These are phyloP conservation scores for Lithobates sylvaticus DNA, from an alignment of 2,797 vertebrate species.

Conservation along the genomic window DNA sequence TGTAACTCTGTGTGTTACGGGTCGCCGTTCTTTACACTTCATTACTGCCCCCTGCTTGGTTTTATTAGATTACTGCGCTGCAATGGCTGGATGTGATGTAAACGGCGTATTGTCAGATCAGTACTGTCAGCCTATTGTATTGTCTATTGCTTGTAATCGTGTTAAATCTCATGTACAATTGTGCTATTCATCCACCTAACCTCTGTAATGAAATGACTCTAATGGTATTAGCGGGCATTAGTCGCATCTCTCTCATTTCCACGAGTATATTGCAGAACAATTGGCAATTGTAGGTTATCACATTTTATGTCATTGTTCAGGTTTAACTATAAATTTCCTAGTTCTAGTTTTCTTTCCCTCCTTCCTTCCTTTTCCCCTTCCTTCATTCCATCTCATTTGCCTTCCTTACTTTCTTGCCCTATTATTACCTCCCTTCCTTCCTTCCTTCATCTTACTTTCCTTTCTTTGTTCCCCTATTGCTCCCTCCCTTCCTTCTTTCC, in stretches of 20 bases:
- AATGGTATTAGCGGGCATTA: neutral
- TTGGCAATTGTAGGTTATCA: no score
- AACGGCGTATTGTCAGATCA: no score
- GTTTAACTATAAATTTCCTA: neutral
- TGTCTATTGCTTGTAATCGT: neutral
- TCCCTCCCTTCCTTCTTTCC: neutral
- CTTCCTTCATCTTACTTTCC: neutral
- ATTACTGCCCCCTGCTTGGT: no score
- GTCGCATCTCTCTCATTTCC: no score
- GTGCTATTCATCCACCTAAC: neutral
- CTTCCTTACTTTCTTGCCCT: neutral
- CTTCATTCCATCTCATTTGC: neutral
- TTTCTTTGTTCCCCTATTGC: neutral
- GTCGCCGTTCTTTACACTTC: no score
- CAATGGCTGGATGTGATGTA: no score
- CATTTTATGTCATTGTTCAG: neutral
- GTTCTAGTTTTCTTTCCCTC: neutral
- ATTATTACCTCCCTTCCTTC: neutral
- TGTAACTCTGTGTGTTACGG: no score
- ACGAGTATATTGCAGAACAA: no score
- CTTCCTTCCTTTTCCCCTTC: neutral
- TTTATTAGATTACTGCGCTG: no score
- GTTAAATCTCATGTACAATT: neutral
- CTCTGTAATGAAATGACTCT: no score
- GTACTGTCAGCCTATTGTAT: neutral